Conservation (phyloP, 1,140 invertebrate genomes). For the Pygmarrhopalites habei region DNA sequence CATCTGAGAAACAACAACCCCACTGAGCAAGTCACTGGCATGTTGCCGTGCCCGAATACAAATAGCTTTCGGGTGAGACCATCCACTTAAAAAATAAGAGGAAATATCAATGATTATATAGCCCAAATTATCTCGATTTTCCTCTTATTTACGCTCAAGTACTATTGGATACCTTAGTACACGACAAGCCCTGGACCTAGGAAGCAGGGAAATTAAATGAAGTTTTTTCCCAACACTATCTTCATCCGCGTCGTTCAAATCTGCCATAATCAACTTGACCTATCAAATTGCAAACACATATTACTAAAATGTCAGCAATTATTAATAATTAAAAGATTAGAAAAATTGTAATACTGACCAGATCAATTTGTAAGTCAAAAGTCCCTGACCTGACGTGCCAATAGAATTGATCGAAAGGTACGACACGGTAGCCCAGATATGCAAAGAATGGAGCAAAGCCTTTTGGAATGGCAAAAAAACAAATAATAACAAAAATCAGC, state of each 20-base stretch:
- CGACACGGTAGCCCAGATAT: slow-evolving; percentile 67
- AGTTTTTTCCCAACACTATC: slow-evolving; percentile 58
- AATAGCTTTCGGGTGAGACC: slow-evolving; percentile 66
- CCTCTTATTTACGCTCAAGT: too few species aligned
- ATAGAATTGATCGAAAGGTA: slow-evolving; percentile 65
- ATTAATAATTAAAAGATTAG: too few species aligned
- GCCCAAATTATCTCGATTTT: too few species aligned
- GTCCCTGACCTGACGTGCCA: slow-evolving; percentile 72
- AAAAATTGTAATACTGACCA: slow-evolving; percentile 76
- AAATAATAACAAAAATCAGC: too few species aligned
- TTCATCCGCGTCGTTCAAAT: slow-evolving; percentile 59
- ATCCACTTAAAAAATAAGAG: too few species aligned
- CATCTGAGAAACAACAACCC: slow-evolving; percentile 44
- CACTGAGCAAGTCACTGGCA: slow-evolving; percentile 65
- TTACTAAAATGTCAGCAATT: too few species aligned
- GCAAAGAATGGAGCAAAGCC: slow-evolving; percentile 80
- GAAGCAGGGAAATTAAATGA: slow-evolving; percentile 61
- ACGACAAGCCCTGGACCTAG: slow-evolving; percentile 64
- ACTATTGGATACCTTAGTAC: too few species aligned
- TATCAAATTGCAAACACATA: too few species aligned
- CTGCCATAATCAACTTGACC: too few species aligned
- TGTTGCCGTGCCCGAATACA: slow-evolving; percentile 70
- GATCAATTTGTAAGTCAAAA: slow-evolving; percentile 76
- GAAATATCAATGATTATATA: too few species aligned
- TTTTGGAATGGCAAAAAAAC: too few species aligned